Evolutionary conservation across 2,797 vertebrate species (phyloP), one percentile per base, ranked within the genome.

Genomic region (Schizopygopsis pylzovi): DNA sequence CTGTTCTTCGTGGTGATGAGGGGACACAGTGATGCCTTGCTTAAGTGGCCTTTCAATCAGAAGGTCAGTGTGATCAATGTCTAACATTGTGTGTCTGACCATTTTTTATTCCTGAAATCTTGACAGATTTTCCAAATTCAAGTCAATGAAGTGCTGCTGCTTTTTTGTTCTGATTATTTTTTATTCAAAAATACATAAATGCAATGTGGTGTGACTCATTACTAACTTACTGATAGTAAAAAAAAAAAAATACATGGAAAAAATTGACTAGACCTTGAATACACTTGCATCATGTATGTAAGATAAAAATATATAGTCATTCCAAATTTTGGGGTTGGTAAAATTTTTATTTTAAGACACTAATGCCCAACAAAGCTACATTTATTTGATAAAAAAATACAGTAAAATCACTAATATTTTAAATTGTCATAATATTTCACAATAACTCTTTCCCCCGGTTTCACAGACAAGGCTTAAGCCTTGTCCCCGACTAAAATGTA

Each of bases 1-100:
- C 93, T 99, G 86, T 99, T 99, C 92, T 99, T 99, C 1, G 98
- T 99, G 93, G 97, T 99, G 93, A 99, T 99, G 98, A 96, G 96
- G 89, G 98, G 98, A 85, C 97, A 97, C 88, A 96, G 96, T 0
- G 98, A 99, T 0, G 97, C 98, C 0, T 96, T 99, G 63, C 95
- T 99, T 85, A 97, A 97, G 33, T 99, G 98, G 98, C 98, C 98
- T 86, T 99, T 99, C 89, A 99, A 99, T 92, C 98, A 99, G 91
- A 99, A 99, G 97, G 98, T 85, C 28, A 80, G 84, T 73, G 41
- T 72, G 77, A 41, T 71, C 16, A 28, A 20, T 11, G 4, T 49
- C 47, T 63, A 37, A 65, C 22, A 20, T 25, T 56, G 37, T 80
- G 37, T 85, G 25, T 39, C n/a, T 59, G n/a, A 11, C n/a, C 41